Evolutionary conservation across 2,888 invertebrate species (phyloP).

Genomic region (Dynastes tityus): DNA sequence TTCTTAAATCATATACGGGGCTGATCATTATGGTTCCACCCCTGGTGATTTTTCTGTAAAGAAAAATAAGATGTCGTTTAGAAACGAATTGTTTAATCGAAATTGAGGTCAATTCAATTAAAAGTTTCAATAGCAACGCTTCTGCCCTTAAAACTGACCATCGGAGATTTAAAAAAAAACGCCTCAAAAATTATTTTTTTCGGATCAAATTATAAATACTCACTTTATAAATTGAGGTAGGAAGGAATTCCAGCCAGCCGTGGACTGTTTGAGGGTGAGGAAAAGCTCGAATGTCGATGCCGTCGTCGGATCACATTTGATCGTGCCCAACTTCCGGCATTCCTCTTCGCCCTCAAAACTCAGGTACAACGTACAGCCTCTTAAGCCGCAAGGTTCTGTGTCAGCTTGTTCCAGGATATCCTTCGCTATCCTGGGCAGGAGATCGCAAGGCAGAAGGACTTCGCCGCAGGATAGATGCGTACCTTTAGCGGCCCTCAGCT

Average conservation of each 20-base stretch:
- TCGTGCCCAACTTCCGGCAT: constrained; percentile 83
- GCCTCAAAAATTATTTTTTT: no score
- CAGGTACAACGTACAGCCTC: constrained; percentile 88
- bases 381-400: constrained; percentile 90
- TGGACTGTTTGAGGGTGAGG: constrained; percentile 89
- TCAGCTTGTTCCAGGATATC: constrained; percentile 88
- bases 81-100: neutral
- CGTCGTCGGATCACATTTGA: constrained; percentile 89
- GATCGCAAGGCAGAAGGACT: constrained; percentile 87
- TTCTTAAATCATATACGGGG: constrained; percentile 90
- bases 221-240: constrained; percentile 93
- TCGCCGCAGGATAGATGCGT: constrained; percentile 88
- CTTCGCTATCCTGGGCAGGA: constrained; percentile 84
- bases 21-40: constrained; percentile 92
- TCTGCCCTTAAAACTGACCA: no score
- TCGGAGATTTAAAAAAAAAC: no score
- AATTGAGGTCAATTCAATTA: no score
- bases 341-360: constrained; percentile 84
- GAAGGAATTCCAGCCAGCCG: constrained; percentile 89
- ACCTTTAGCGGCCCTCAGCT: constrained; percentile 86
- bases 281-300: constrained; percentile 94
- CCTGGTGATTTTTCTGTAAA: constrained; percentile 85
- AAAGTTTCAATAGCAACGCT: neutral
- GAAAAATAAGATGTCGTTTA: constrained; percentile 63
- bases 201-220: constrained; percentile 69